Evolutionary conservation across 2,797 vertebrate species (phyloP), one percentile per base, ranked within the genome.

Genomic region (Discoglossus pictus): DNA sequence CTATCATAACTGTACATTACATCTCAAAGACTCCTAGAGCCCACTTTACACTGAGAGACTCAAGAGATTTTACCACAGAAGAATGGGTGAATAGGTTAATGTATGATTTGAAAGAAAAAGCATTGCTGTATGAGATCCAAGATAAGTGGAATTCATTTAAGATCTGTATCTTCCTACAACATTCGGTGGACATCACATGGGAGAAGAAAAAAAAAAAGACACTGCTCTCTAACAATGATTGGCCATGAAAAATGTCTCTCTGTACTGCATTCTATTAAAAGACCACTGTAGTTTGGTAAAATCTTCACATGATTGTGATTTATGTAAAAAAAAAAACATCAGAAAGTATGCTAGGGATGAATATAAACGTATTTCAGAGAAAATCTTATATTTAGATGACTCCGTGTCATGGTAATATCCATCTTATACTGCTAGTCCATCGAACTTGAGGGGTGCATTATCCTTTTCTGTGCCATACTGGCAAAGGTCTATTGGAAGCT

Each of bases 121-220:
- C 60, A 70, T 8, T 60, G 46, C 42, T 50, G 51, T 10, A 7
- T 64, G 53, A 71, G 38, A 55, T 52, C 48, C 52, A 40, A 43
- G 59, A 68, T 68, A 44, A 36, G 25, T 36, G 47, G 52, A 52
- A 68, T 68, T 36, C 23, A 52, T 53, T 61, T 50, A 53, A 46
- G 47, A 63, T 56, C 52, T 70, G 58, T 63, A 56, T 63, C 44
- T 70, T 63, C n/a, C 18, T 25, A 34, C 51, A 43, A 23, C 44
- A 51, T 56, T 56, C 25, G 18, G 42, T 2, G 42, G 61, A 20
- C 24, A 63, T 43, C n/a, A 51, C 6, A 63, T n/a, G 39, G n/a
- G 18, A 36, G n/a, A 20, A 15, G 52, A 38, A 52, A 52, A 53
- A 44, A 31, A n/a, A n/a, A n/a, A n/a, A n/a, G n/a, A 52, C 27